Conservation (phyloP, 2,888 invertebrate genomes). For the Folsomia manolachei region DNA sequence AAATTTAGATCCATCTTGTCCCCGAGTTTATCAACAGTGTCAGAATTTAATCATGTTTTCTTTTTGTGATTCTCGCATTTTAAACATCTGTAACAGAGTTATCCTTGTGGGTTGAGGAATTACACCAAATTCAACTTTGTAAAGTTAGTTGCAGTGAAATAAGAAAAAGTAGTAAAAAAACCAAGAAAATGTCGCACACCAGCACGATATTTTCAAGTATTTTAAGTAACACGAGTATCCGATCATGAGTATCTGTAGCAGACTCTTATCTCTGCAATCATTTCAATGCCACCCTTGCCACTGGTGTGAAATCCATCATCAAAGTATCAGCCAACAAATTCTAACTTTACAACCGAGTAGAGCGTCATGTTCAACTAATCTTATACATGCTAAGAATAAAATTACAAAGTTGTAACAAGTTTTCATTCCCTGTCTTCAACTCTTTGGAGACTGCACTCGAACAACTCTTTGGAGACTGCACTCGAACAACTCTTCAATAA, state of each 20-base stretch:
- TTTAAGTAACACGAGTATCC: not conserved
- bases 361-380: conserved; percentile 28
- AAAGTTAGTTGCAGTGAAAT: not conserved
- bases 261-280: no score
- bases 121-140: not conserved
- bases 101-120: not conserved
- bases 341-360: not conserved
- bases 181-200: not conserved
- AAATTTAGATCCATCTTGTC: not conserved
- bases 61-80: not conserved
- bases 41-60: not conserved
- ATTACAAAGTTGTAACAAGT: conserved; percentile 18
- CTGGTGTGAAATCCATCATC: conserved; percentile 10
- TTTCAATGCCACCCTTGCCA: conserved; percentile 6
- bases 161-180: not conserved
- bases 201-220: no score
- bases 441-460: not conserved
- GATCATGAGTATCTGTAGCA: not conserved
- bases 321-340: conserved; percentile 10
- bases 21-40: not conserved
- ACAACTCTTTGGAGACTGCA: conserved; percentile 3
- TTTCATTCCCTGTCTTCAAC: conserved; percentile 13
- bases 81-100: not conserved
- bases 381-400: conserved; percentile 31
- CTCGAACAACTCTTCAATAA: conserved; percentile 1